Base-by-base conservation (phyloP, 2,113 vertebrate species). In the Callipepla californica region DNA sequence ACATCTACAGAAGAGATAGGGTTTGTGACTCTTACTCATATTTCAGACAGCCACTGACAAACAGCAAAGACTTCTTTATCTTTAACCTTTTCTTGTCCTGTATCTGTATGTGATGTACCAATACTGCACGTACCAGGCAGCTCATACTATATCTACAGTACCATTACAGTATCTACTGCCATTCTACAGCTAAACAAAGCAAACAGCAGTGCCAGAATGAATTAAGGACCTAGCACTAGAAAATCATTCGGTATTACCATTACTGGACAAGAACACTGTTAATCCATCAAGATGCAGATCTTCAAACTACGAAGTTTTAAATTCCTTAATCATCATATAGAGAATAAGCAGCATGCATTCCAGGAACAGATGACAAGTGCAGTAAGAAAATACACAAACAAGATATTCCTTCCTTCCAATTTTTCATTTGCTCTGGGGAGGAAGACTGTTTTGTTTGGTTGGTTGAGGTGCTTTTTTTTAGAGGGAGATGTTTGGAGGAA, bases 71-170 rank as follows among this genome's bases (percentile, higher is more conserved):
- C 9, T 58, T 82, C 25, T 79, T 65, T 25, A 65, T 44, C 34
- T 63, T 19, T 63, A 11, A 80, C 45, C 34, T 25, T 58, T 78
- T 57, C 61, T 53, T 22, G 59, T 13, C 19, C 62, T 81, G 6
- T 6, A 85, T 14, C 13, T 17, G 16, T 10, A 62, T 4, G 21
- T 8, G 9, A 84, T 13, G 30, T 90, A 36, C 25, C 55, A 88
- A 28, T 58, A 73, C 7, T 53, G 10, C 50, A 83, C 9, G 20
- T 66, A 48, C 15, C 8, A 22, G 26, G 34, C 26, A 91, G 70
- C 3, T 22, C 38, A 18, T 7, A 18, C 4, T 5, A 73, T 40
- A 69, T 2, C 20, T 0, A 0, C 6, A 28, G 18, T n/a, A 13
- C 11, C 2, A 2, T 13, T 40, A 40, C 78, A 73, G 13, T 32